Percentiles rank a stretch among this genome's conserved stretches.
Evolutionary conservation across 2,888 invertebrate genomes (phyloP).

Genomic region (Lymantria dispar): DNA sequence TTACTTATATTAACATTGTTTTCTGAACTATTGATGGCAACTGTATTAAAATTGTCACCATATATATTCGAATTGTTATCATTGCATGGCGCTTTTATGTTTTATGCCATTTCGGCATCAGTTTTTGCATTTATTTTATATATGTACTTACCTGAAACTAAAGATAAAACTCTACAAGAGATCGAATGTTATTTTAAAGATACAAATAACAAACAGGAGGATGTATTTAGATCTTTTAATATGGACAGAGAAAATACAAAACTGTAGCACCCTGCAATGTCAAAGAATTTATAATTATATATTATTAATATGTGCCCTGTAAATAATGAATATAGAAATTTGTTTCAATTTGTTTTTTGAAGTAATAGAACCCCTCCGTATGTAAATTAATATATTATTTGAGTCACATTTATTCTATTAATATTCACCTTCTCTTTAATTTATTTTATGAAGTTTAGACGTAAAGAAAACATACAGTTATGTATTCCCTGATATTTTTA

Average conservation of each 20-base stretch:
- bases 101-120: slow-evolving; percentile 43
- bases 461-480: no score
- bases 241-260: no score
- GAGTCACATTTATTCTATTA: no score
- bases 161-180: slow-evolving; percentile 51
- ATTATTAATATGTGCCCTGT: background rate
- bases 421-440: no score
- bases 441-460: no score
- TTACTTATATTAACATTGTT: slow-evolving; percentile 42
- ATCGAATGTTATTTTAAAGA: slow-evolving; percentile 47
- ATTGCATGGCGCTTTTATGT: slow-evolving; percentile 51
- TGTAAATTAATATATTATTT: no score
- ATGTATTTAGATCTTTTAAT: slow-evolving; percentile 1
- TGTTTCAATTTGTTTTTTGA: no score
- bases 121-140: slow-evolving; percentile 42
- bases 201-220: slow-evolving; percentile 22
- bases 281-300: background rate
- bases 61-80: slow-evolving; percentile 43
- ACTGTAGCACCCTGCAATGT: background rate
- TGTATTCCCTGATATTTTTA: no score
- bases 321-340: slow-evolving; percentile 12
- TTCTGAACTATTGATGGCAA: slow-evolving; percentile 44
- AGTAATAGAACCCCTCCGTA: no score
- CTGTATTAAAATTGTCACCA: slow-evolving; percentile 50
- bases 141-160: slow-evolving; percentile 49